Percentiles rank a stretch among this genome's conserved stretches.
phyloP scores from a whole-genome alignment of 2,113 vertebrate species.

The Podarcis cretensis region DNA sequence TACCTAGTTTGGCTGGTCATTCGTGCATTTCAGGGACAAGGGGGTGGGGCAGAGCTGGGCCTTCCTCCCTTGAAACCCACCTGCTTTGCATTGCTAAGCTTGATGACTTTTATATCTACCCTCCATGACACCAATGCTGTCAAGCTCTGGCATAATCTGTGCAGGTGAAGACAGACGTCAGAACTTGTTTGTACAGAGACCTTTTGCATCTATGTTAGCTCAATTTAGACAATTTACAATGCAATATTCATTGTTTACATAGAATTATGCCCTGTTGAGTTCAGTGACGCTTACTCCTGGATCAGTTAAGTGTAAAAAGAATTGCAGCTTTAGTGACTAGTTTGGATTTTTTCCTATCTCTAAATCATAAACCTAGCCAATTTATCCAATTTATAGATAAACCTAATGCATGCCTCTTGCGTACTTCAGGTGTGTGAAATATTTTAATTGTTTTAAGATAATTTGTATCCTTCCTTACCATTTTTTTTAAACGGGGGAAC shows the following conservation, averaged over 20 bases:
- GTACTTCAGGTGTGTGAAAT: not conserved
- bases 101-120: not conserved
- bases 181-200: not conserved
- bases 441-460: not conserved
- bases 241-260: not conserved
- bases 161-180: not conserved
- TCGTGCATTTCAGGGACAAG: not conserved
- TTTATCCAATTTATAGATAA: accelerated
- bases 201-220: not conserved
- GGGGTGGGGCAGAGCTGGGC: not conserved
- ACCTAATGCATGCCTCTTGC: accelerated
- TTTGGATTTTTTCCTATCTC: not conserved
- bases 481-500: no score
- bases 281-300: no score
- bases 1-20: not conserved
- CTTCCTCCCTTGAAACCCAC: not conserved
- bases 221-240: not conserved
- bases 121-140: not conserved
- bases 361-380: accelerated
- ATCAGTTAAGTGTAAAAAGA: no score
- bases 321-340: no score
- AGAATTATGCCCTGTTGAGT: not conserved
- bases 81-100: not conserved
- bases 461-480: not conserved
- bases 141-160: not conserved